A percentile compares a stretch with the other conserved stretches of the same genome.
phyloP scores from a whole-genome alignment of 2,797 vertebrate genomes.

The Dryobates pubescens region DNA sequence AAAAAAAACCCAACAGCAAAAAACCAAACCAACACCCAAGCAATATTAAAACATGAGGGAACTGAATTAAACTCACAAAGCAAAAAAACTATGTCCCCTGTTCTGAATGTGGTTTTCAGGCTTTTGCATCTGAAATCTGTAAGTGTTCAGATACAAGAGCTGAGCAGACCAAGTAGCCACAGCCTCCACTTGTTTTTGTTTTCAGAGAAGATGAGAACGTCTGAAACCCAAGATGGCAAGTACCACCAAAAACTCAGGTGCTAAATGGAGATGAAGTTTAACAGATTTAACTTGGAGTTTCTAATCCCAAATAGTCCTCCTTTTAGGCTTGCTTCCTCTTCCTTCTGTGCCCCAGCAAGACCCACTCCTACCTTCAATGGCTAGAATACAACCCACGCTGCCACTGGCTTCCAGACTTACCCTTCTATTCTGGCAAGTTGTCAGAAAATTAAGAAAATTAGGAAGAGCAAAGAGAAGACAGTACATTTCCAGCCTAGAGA shows the following conservation, averaged over 20 bases:
- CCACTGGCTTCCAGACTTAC: background rate
- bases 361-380: background rate
- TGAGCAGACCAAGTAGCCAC: background rate
- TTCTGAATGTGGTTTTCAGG: background rate
- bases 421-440: fast-evolving
- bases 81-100: background rate
- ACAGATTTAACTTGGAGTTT: background rate
- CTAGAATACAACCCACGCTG: background rate
- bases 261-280: background rate
- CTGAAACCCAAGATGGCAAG: background rate
- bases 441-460: background rate
- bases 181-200: background rate
- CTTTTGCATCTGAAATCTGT: background rate
- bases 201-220: background rate
- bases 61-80: background rate
- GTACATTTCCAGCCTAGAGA: background rate
- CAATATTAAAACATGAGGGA: background rate
- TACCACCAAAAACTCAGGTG: background rate
- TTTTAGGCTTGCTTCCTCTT: background rate
- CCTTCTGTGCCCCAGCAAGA: background rate
- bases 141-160: background rate
- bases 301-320: background rate
- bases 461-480: no score
- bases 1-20: background rate
- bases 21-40: no score